Evolutionary conservation across 2,113 vertebrate genomes (phyloP).

Genomic region (Perccottus glenii): DNA sequence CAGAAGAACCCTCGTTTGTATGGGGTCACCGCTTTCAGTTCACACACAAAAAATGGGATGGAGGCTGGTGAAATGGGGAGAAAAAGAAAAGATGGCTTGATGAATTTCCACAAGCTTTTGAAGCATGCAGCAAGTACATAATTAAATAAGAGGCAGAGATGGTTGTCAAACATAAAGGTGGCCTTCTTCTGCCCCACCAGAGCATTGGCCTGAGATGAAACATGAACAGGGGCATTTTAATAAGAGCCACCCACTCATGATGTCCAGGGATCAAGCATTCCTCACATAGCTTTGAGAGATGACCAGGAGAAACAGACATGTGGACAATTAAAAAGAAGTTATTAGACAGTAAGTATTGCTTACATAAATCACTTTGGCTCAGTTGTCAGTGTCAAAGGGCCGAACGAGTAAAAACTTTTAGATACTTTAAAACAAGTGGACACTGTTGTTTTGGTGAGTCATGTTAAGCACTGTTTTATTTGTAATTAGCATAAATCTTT

Average conservation of each 20-base stretch:
- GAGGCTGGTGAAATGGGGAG: slow-evolving; percentile 71
- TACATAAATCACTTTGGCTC: neutral
- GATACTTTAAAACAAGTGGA: too few species aligned
- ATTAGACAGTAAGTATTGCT: slow-evolving; percentile 19
- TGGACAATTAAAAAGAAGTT: slow-evolving; percentile 43
- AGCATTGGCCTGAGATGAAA: slow-evolving; percentile 30
- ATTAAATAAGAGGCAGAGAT: slow-evolving; percentile 13
- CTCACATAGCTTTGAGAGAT: slow-evolving; percentile 58
- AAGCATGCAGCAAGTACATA: slow-evolving; percentile 16
- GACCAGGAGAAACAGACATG: slow-evolving; percentile 13
- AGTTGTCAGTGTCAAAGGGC: neutral
- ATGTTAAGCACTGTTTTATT: too few species aligned
- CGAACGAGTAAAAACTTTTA: slow-evolving; percentile 6
- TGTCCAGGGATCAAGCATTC: slow-evolving; percentile 64
- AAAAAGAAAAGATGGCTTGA: slow-evolving; percentile 55
- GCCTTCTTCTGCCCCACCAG: slow-evolving; percentile 17
- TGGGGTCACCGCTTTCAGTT: slow-evolving; percentile 76
- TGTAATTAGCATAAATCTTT: too few species aligned
- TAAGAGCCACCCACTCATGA: slow-evolving; percentile 61
- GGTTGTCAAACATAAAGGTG: slow-evolving; percentile 22
- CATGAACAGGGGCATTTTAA: slow-evolving; percentile 26
- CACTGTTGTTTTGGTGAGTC: too few species aligned
- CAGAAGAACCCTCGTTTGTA: slow-evolving; percentile 82
- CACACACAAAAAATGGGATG: slow-evolving; percentile 82
- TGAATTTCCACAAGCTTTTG: slow-evolving; percentile 42